phyloP scores from a whole-genome alignment of 2,113 vertebrate species.

The Rattus norvegicus region DNA sequence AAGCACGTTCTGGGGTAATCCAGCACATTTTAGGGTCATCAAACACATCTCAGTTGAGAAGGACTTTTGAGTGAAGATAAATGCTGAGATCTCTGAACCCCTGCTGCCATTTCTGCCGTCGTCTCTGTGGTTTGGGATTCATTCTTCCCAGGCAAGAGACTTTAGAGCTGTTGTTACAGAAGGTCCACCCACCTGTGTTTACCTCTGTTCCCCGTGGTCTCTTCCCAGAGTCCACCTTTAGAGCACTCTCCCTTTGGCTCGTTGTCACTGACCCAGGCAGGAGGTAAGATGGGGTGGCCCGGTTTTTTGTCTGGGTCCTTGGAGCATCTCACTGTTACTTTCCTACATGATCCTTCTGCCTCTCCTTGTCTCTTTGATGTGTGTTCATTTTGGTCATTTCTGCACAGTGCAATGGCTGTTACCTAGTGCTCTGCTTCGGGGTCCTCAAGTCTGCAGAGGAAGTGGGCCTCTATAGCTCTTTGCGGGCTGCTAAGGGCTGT shows the following conservation, averaged over 20 bases:
- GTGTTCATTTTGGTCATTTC: background rate
- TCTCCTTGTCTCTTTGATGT: too few relatives aligned
- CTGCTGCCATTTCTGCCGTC: background rate
- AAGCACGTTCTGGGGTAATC: background rate
- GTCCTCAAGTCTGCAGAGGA: too few relatives aligned
- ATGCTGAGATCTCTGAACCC: background rate
- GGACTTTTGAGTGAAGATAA: background rate
- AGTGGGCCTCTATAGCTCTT: background rate
- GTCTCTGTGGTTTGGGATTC: background rate
- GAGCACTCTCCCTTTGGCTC: too few relatives aligned
- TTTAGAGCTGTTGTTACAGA: background rate
- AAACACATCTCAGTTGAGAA: background rate
- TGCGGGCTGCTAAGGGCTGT: background rate
- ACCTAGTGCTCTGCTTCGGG: background rate
- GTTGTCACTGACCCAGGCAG: too few relatives aligned
- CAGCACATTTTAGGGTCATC: background rate
- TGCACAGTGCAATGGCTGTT: background rate
- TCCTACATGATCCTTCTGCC: background rate
- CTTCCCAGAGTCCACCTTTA: too few relatives aligned
- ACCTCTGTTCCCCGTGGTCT: background rate
- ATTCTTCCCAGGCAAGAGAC: too few relatives aligned
- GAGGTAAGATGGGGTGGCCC: background rate
- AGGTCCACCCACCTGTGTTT: background rate
- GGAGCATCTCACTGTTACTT: background rate
- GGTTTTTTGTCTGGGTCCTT: background rate